phyloP scores from a whole-genome alignment of 2,888 invertebrate species.

The Thysanoteuthis rhombus region DNA sequence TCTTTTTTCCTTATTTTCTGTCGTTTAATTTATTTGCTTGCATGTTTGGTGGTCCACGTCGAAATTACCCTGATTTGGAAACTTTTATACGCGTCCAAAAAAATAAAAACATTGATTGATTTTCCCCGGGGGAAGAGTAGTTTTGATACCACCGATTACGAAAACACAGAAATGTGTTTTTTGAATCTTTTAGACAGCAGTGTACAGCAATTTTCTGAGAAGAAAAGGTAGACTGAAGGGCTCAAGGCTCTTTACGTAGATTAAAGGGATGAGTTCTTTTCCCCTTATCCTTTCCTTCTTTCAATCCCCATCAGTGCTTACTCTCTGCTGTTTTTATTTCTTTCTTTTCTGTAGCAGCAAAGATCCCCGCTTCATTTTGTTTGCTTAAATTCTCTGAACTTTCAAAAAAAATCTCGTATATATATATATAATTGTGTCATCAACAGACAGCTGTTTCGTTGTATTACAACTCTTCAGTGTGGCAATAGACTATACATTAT shows the following conservation, averaged over 20 bases:
- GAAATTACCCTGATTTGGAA: neutral
- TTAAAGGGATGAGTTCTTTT: neutral
- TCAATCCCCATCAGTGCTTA: neutral
- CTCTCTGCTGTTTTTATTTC: neutral
- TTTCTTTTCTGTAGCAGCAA: too few species aligned
- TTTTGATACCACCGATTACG: neutral
- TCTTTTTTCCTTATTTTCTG: neutral
- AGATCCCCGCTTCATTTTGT: too few species aligned
- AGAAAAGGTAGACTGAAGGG: neutral
- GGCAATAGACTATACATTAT: too few species aligned
- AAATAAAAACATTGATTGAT: neutral
- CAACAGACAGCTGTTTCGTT: too few species aligned
- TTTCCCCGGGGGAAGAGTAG: neutral
- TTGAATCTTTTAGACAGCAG: neutral
- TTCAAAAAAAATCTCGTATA: too few species aligned
- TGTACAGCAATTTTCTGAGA: neutral
- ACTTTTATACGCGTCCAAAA: neutral
- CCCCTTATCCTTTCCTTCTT: neutral
- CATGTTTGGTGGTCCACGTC: neutral
- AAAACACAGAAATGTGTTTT: neutral
- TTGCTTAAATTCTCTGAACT: too few species aligned
- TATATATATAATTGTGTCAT: too few species aligned
- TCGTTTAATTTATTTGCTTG: neutral
- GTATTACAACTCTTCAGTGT: too few species aligned
- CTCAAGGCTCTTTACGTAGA: neutral